Percentiles rank a stretch among this genome's conserved stretches.
These are phyloP conservation scores for Saguinus midas DNA, from an alignment of 2,113 vertebrate species.

Conservation along the genomic window DNA sequence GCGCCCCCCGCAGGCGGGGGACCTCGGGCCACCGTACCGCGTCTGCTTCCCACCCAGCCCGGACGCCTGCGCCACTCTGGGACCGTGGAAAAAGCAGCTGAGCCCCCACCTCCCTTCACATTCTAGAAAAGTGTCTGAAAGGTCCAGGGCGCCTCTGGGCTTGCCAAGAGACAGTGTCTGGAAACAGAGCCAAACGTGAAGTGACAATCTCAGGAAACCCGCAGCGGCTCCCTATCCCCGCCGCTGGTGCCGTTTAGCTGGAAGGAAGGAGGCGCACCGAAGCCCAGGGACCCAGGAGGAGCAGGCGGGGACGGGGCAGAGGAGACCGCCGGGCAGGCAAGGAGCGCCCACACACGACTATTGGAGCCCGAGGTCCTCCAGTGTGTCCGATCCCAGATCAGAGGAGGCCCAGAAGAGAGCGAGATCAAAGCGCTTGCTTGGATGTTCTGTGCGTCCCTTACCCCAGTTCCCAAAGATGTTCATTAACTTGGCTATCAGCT, in stretches of 20 bases:
- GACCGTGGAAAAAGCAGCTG: not conserved
- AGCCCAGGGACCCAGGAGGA: not conserved
- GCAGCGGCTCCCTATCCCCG: not conserved
- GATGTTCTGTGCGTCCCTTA: not conserved
- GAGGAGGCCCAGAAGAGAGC: not conserved
- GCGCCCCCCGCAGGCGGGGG: not conserved
- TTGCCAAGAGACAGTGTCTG: not conserved
- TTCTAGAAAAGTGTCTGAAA: not conserved
- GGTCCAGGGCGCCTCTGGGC: not conserved
- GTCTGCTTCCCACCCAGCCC: not conserved
- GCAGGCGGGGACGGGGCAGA: not conserved
- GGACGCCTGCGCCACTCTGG: not conserved
- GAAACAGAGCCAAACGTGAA: not conserved
- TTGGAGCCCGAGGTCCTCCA: not conserved
- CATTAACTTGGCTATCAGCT: slow-evolving; percentile 72
- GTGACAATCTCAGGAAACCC: not conserved
- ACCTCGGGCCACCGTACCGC: not conserved
- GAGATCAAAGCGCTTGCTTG: not conserved
- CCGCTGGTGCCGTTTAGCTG: rapidly evolving
- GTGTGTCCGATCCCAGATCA: not conserved
- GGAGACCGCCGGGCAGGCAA: not conserved
- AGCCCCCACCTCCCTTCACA: not conserved
- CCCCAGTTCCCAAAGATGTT: slow-evolving; percentile 65
- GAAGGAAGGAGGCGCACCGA: not conserved
- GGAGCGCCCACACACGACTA: not conserved